Evolutionary conservation across 2,113 vertebrate genomes (phyloP).

Genomic region (Silurus glanis): DNA sequence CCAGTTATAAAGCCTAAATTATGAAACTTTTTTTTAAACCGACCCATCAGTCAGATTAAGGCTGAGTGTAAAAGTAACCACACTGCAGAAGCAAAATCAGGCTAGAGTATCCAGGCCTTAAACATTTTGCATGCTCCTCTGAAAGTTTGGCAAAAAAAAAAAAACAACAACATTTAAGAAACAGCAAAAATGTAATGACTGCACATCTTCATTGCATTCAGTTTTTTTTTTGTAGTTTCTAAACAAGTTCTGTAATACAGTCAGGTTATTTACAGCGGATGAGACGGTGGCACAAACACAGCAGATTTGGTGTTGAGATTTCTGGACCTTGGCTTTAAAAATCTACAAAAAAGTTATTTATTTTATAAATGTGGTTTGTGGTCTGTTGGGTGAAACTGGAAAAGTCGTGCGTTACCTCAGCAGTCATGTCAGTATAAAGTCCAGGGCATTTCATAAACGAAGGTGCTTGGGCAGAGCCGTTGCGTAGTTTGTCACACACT

Average conservation of each 20-base stretch:
- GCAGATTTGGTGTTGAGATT: not conserved
- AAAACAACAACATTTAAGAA: not conserved
- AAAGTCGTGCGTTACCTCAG: not conserved
- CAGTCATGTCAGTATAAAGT: not conserved
- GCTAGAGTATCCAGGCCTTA: not conserved
- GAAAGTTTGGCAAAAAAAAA: not conserved
- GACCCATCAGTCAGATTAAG: not conserved
- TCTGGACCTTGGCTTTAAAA: not conserved
- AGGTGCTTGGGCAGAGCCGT: not conserved
- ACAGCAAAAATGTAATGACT: conserved; percentile 1
- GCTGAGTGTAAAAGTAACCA: not conserved
- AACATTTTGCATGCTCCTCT: not conserved
- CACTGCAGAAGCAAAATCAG: not conserved
- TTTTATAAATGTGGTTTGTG: not conserved
- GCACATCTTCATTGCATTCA: not conserved
- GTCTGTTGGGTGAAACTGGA: not conserved
- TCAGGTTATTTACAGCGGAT: conserved; percentile 2
- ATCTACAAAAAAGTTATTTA: not conserved
- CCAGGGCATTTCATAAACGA: not conserved
- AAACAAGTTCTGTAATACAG: not conserved
- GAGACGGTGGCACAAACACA: not conserved
- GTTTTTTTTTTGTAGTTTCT: not conserved
- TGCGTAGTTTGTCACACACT: not conserved
- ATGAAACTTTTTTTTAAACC: not conserved
- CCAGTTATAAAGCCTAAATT: too few relatives aligned